These are phyloP conservation scores for Sinonovacula constricta DNA, from an alignment of 1,140 invertebrate genomes.

Conservation along the genomic window DNA sequence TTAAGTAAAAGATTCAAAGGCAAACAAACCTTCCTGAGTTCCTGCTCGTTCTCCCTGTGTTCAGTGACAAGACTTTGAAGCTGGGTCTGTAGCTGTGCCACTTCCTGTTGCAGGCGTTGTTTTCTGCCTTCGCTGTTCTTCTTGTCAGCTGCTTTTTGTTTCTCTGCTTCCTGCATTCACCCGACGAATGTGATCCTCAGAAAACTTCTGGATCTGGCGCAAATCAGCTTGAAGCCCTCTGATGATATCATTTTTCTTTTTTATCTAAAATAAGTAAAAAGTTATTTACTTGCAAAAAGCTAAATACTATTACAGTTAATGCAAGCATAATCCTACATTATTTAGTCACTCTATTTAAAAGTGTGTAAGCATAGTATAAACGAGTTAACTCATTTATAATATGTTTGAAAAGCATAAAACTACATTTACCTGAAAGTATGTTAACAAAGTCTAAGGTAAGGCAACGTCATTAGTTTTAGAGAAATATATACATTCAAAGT, in stretches of 20 bases:
- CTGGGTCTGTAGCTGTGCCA: constrained; percentile 69
- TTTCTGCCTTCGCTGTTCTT: constrained; percentile 77
- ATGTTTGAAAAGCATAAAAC: no score
- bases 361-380: no score
- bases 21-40: constrained; percentile 75
- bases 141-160: constrained; percentile 73
- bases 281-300: constrained; percentile 1
- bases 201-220: constrained; percentile 76
- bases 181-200: constrained; percentile 74
- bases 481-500: no score
- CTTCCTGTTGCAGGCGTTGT: constrained; percentile 71
- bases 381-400: no score
- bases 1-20: no score
- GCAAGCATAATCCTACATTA: not conserved
- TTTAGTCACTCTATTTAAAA: no score
- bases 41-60: constrained; percentile 75
- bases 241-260: constrained; percentile 77
- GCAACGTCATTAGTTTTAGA: no score
- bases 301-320: not conserved
- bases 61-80: constrained; percentile 72
- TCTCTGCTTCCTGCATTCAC: constrained; percentile 75
- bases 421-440: no score
- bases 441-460: no score
- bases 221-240: constrained; percentile 74
- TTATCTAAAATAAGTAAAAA: constrained; percentile 75